Evolutionary conservation across 2,888 invertebrate genomes (phyloP).

Genomic region (Patella ulyssiponensis): DNA sequence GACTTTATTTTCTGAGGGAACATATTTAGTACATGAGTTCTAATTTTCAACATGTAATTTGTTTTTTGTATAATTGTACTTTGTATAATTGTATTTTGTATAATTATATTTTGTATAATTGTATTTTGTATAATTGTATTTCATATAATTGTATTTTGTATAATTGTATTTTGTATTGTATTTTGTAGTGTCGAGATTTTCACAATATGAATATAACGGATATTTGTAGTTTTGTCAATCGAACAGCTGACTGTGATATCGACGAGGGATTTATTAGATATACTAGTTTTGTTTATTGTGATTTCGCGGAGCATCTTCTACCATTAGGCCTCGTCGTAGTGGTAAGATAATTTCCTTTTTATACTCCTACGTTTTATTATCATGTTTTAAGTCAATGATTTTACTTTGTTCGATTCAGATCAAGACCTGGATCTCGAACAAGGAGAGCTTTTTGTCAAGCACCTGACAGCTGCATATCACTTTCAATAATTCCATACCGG

Average conservation of each 20-base stretch:
- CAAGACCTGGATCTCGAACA: no score
- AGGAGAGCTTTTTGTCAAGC: no score
- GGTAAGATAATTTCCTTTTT: conserved; percentile 55
- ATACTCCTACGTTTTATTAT: no score
- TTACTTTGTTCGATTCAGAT: neutral
- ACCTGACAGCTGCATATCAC: no score
- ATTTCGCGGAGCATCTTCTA: conserved; percentile 38
- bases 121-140: no score
- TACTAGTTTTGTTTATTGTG: conserved; percentile 69
- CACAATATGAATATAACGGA: conserved; percentile 50
- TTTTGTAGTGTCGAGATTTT: conserved; percentile 62
- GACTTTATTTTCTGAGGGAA: no score
- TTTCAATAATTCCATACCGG: no score
- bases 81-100: no score
- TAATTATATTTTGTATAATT: no score
- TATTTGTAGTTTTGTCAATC: conserved; percentile 67
- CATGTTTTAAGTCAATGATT: neutral
- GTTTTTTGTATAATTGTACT: no score
- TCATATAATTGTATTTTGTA: neutral
- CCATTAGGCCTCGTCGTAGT: conserved; percentile 61
- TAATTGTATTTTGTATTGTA: conserved; percentile 9
- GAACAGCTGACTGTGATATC: conserved; percentile 66
- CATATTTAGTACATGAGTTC: no score
- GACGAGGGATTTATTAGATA: conserved; percentile 72
- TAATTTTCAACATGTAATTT: no score